Evolutionary conservation across 2,888 invertebrate species (phyloP), one percentile per base, ranked within the genome.

Genomic region (Clistopyga incitator): DNA sequence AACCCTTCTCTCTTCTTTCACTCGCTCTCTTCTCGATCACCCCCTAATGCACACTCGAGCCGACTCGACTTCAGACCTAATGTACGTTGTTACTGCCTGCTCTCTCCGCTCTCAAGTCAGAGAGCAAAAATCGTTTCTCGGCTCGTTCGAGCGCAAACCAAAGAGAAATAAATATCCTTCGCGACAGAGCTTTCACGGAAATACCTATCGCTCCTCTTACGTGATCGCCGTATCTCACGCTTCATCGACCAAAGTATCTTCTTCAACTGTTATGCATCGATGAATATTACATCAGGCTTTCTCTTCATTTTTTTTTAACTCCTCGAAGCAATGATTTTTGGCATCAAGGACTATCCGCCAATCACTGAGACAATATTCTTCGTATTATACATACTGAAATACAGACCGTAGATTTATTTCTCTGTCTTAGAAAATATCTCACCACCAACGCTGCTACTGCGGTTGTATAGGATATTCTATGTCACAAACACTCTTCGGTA

Each of bases 11-110:
- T 76, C 68, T 54, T 52, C 77, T 78, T 75, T 67, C 47, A 18
- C 68, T 70, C 77, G 70, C 72, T 77, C 82, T 86, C 84, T 79
- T 88, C 85, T 87, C 88, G 87, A 89, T 89, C 89, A 87, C 86
- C 87, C 88, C 85, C 86, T 88, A 89, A 90, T 90, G 90, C 88
- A 90, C 87, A 87, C 89, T 84, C 64, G 72, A 86, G 83, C 59
- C 77, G 76, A 82, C 59, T 84, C 84, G 82, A 82, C 81, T 85
- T 79, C 81, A 84, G 81, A 84, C 82, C 86, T 86, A 87, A 87
- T 86, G 86, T 85, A 83, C 77, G 84, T 82, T 84, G 83, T 83
- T 86, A 83, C 70, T 78, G 77, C 82, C 50, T 56, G 38, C 76
- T 42, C 65, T 84, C 78, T 56, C 74, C 83, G 54, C 75, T 76